phyloP scores from a whole-genome alignment of 2,113 vertebrate genomes.

The Salminus brasiliensis region DNA sequence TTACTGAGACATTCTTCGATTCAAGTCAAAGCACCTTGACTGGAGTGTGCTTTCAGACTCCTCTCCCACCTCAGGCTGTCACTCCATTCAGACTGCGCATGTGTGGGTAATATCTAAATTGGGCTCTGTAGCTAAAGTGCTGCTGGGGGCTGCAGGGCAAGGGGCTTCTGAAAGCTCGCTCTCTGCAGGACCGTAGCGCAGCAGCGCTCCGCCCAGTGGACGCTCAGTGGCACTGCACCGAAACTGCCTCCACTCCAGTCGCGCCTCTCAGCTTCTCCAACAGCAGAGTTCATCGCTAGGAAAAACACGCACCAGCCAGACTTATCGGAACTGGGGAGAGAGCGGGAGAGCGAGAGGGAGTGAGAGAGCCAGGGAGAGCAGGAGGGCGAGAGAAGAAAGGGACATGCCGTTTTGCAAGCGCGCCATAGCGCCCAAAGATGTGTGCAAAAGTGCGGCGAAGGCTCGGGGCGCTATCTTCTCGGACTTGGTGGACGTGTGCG shows the following conservation, averaged over 20 bases:
- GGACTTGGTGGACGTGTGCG: constrained; percentile 75
- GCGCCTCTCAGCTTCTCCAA: constrained; percentile 57
- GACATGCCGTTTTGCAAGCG: constrained; percentile 80
- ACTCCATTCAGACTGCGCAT: background rate
- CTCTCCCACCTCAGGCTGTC: too few species aligned
- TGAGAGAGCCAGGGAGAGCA: constrained; percentile 40
- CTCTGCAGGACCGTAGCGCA: constrained; percentile 29
- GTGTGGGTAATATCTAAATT: background rate
- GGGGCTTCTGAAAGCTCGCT: constrained; percentile 40
- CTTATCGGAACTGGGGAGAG: background rate
- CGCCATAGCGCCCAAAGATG: constrained; percentile 71
- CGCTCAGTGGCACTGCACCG: constrained; percentile 46
- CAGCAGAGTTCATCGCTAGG: constrained; percentile 52
- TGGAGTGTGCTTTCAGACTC: too few species aligned
- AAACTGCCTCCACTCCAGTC: constrained; percentile 55
- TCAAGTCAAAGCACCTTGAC: too few species aligned
- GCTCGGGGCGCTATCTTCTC: constrained; percentile 57
- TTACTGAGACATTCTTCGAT: too few species aligned
- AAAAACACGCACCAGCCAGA: constrained; percentile 25
- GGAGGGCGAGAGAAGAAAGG: background rate
- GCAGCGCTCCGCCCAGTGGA: constrained; percentile 59
- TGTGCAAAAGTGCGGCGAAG: constrained; percentile 65
- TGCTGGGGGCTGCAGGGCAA: background rate
- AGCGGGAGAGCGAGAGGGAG: background rate
- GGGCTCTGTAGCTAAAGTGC: background rate